Conservation (phyloP, 2,113 vertebrate genomes). For the Ardeotis arabs region DNA sequence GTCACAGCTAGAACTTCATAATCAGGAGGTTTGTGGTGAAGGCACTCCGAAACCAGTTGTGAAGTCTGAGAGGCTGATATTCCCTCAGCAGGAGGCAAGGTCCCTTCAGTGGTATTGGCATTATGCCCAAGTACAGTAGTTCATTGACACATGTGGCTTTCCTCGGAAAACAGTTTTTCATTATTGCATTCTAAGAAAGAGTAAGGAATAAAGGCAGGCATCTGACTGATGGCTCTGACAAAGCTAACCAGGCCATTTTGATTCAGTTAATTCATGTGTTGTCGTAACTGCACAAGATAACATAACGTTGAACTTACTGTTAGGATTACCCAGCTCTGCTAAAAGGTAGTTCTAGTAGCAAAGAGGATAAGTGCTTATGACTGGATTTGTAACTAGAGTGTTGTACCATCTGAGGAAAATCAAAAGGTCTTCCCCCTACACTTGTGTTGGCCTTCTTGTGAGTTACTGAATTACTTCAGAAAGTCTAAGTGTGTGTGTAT, state of each 20-base stretch:
- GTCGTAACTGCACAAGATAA: background rate
- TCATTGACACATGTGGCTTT: background rate
- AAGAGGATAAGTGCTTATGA: background rate
- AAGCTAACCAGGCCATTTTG: background rate
- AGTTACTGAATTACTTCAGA: background rate
- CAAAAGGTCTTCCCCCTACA: background rate
- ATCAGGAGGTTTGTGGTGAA: background rate
- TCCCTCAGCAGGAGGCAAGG: background rate
- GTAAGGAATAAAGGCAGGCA: background rate
- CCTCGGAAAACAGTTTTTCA: background rate
- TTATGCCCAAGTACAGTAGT: background rate
- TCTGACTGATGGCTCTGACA: background rate
- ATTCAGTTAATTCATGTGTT: background rate
- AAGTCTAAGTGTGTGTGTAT: background rate
- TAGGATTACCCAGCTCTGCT: background rate
- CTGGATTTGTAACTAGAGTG: rapidly evolving
- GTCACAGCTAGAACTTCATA: background rate
- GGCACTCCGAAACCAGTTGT: background rate
- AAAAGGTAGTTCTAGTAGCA: background rate
- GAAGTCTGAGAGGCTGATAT: background rate
- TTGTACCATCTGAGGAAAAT: background rate
- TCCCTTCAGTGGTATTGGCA: background rate
- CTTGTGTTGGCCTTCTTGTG: background rate
- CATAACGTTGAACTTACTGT: background rate
- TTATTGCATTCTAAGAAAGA: background rate